These are phyloP conservation scores for Gorsachius magnificus DNA, from an alignment of 2,797 vertebrate genomes.

Conservation along the genomic window DNA sequence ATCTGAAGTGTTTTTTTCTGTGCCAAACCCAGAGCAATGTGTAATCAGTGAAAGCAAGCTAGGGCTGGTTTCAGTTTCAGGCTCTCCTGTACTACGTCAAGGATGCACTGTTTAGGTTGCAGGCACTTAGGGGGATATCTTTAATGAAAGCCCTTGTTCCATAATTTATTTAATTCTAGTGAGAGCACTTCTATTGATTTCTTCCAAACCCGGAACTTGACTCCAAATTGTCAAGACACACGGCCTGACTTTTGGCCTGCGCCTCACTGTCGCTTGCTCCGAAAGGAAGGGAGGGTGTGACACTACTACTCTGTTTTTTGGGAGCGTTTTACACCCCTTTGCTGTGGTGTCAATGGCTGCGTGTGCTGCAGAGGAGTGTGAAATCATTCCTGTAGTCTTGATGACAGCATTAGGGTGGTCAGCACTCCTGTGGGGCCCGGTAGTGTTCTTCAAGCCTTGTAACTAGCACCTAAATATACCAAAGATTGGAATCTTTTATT, in stretches of 20 bases:
- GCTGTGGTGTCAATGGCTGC: not conserved
- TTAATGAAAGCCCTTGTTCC: not conserved
- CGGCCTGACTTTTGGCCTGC: not conserved
- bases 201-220: not conserved
- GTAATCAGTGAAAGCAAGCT: not conserved
- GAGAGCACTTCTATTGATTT: conserved; percentile 19
- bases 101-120: not conserved
- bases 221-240: not conserved
- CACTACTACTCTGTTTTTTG: not conserved
- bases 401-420: not conserved
- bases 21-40: not conserved
- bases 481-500: conserved; percentile 15
- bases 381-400: not conserved
- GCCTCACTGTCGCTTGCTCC: not conserved
- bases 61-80: not conserved
- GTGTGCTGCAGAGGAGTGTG: not conserved
- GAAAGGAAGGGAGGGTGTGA: not conserved
- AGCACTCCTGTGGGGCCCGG: not conserved
- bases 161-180: conserved; percentile 20
- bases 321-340: not conserved
- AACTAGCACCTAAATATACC: not conserved
- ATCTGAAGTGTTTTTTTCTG: not conserved
- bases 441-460: not conserved
- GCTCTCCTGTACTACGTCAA: not conserved
- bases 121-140: conserved; percentile 3